Evolutionary conservation across 2,113 vertebrate genomes (phyloP), one percentile per base, ranked within the genome.

Genomic region (Saimiri boliviensis): DNA sequence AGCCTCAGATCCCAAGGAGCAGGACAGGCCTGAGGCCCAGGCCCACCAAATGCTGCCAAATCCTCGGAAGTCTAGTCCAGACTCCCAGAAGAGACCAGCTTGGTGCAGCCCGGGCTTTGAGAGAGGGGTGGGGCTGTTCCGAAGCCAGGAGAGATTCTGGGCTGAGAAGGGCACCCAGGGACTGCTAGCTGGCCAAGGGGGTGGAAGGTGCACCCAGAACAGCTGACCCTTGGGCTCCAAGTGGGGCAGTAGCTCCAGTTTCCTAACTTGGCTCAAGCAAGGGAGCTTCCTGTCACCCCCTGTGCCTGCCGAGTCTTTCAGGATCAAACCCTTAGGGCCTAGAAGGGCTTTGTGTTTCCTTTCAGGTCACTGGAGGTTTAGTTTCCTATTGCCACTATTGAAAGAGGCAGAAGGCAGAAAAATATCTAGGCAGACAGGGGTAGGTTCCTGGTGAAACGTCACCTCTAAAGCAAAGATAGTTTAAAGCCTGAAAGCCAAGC

Each of bases 201-300:
- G 23, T 3, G 25, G 37, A 32, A 63, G 42, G 8, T 17, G 7
- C 25, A 42, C 25, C 21, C 6, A 27, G 58, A 12, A 12, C 0
- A 8, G 45, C 23, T 27, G 54, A 30, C 17, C 23, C 32, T 20
- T 54, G 52, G 71, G 60, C 37, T 60, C 17, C 54, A 13, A 14
- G 21, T 25, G 1, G 1, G 56, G 54, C 23, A 35, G n/a, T 27
- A 10, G 42, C 32, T n/a, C 30, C 47, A 71, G 9, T 54, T 93
- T 70, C 76, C 94, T n/a, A 80, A 30, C 27, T 45, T 63, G 40
- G 49, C 49, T 42, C 42, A 83, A 52, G 25, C 42, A 35, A 40
- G 35, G 35, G 20, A 63, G 68, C 58, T 83, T 49, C 85, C 74
- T 42, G 6, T 21, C 32, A 19, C 47, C 45, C 83, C 20, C 21